Base-by-base conservation (phyloP, 30 jellyfish, hydroid and myxozoan species). In the Aurelia aurita region DNA sequence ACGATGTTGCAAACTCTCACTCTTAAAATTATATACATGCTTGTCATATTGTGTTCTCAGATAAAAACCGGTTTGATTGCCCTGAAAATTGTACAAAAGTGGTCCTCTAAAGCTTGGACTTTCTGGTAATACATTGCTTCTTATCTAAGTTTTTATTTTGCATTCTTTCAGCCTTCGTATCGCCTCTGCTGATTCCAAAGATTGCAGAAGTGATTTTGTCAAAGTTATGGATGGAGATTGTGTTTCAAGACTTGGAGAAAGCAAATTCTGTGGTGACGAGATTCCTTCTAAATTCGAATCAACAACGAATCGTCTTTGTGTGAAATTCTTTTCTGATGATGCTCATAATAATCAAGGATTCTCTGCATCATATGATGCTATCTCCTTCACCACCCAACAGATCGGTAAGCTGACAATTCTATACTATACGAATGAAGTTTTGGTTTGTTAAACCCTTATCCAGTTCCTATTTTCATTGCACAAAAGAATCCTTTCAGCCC, bases 141-240 rank as follows among this genome's bases (percentile, higher is more conserved):
- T n/a, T n/a, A n/a, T 39, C 0, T 39, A 7, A 35, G 9, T 5
- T 39, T 39, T 9, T 39, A 3, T 39, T 0, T 39, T 39, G 1
- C 51, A 6, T 39, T 15, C 14, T 34, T 72, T 31, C 76, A 93
- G 98, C 59, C 69, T 93, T 88, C 74, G 72, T 28, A 88, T 93
- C 32, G 91, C 89, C 15, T 79, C 98, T 5, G 87, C 98, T 0
- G 91, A 79, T 22, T 82, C 61, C 54, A 68, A 75, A 51, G 97
- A 87, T 10, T 93, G 98, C 77, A 81, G 69, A 72, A 87, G 80
- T 51, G 98, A 93, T 74, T 93, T 93, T 72, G 97, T 93, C 3
- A 93, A 93, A 84, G 98, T 93, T 23, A 93, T 93, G 98, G 98
- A 93, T 82, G 98, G 98, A 11, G 98, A 93, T 46, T 93, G 98